These are phyloP conservation scores for Ptychoptera albimana DNA, from an alignment of 2,888 invertebrate species.

Conservation along the genomic window DNA sequence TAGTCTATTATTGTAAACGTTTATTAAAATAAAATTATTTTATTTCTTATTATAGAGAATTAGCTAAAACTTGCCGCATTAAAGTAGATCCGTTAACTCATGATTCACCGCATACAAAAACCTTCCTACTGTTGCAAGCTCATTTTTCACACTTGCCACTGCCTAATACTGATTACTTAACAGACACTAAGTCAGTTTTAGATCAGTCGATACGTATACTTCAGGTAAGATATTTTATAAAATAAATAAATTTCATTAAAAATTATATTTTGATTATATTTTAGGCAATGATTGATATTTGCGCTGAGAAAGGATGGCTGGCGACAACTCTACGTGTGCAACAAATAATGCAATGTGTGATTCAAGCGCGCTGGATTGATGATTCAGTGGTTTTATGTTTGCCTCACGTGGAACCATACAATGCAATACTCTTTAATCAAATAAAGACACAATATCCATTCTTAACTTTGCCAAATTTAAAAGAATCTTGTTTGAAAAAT, in stretches of 20 bases:
- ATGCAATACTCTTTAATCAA: slow-evolving; percentile 40
- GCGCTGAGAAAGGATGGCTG: slow-evolving; percentile 83
- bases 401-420: slow-evolving; percentile 54
- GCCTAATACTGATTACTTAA: slow-evolving; percentile 86
- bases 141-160: slow-evolving; percentile 72
- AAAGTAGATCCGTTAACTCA: slow-evolving; percentile 54
- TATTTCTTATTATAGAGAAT: slow-evolving; percentile 41
- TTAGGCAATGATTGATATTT: slow-evolving; percentile 91
- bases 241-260: slow-evolving; percentile 1
- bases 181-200: slow-evolving; percentile 91
- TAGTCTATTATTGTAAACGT: slow-evolving; percentile 4
- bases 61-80: slow-evolving; percentile 60
- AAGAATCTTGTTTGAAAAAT: slow-evolving; percentile 30
- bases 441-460: slow-evolving; percentile 25
- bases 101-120: slow-evolving; percentile 90
- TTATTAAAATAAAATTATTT: slow-evolving; percentile 2
- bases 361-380: slow-evolving; percentile 80
- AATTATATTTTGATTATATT: slow-evolving; percentile 13
- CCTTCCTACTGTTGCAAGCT: slow-evolving; percentile 83
- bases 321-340: slow-evolving; percentile 62
- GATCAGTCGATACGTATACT: slow-evolving; percentile 92
- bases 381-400: slow-evolving; percentile 59
- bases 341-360: slow-evolving; percentile 70
- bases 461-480: slow-evolving; percentile 23
- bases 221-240: slow-evolving; percentile 42